These are phyloP conservation scores for Nasonia vitripennis DNA, from an alignment of 1,140 invertebrate genomes.

Conservation along the genomic window DNA sequence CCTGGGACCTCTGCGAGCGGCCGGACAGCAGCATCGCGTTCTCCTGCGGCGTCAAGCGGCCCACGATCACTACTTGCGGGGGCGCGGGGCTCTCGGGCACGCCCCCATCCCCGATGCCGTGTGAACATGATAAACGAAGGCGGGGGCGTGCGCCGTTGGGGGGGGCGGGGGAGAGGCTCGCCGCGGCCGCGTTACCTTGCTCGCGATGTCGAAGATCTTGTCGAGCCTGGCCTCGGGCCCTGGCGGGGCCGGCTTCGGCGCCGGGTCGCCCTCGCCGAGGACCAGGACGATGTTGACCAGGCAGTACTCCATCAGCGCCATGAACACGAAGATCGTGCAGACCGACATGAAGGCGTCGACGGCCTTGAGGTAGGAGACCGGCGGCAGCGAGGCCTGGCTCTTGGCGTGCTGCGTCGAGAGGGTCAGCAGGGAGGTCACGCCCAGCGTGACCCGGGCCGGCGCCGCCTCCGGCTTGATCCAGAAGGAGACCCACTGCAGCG, in stretches of 20 bases:
- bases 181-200: constrained; percentile 66
- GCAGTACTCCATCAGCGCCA: constrained; percentile 96
- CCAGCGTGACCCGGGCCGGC: constrained; percentile 90
- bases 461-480: constrained; percentile 95
- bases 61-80: background rate
- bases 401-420: constrained; percentile 94
- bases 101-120: background rate
- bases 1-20: constrained; percentile 72
- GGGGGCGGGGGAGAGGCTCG: no score
- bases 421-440: constrained; percentile 92
- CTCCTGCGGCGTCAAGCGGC: constrained; percentile 72
- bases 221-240: constrained; percentile 72
- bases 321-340: constrained; percentile 93
- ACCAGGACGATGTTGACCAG: constrained; percentile 92
- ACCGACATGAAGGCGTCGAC: constrained; percentile 95
- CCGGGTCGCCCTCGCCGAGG: constrained; percentile 79
- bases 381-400: constrained; percentile 90
- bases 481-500: constrained; percentile 89
- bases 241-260: constrained; percentile 66
- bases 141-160: background rate
- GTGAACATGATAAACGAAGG: no score
- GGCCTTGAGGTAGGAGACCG: constrained; percentile 92
- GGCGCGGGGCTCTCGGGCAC: background rate
- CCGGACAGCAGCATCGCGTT: constrained; percentile 76
- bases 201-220: constrained; percentile 77